phyloP scores from a whole-genome alignment of 2,888 invertebrate species.

The Cryptocephalus primarius region DNA sequence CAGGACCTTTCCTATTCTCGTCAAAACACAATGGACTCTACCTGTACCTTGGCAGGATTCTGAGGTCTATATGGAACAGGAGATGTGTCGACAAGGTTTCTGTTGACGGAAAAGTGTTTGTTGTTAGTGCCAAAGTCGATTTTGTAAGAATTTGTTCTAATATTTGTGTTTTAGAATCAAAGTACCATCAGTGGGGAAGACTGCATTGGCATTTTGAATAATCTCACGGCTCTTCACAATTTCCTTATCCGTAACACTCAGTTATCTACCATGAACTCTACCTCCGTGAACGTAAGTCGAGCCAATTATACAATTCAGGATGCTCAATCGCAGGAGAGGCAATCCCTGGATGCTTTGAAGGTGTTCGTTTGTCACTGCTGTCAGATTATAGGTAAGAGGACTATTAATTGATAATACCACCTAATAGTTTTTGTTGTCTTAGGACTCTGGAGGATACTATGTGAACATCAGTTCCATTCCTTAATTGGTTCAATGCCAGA shows the following conservation, averaged over 20 bases:
- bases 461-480: constrained; percentile 83
- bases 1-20: constrained; percentile 40
- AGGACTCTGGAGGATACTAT: constrained; percentile 78
- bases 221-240: constrained; percentile 60
- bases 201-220: constrained; percentile 60
- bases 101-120: constrained; percentile 43
- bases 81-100: constrained; percentile 55
- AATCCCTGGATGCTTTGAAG: constrained; percentile 66
- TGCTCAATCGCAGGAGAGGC: constrained; percentile 55
- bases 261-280: constrained; percentile 22
- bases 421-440: not conserved
- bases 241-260: constrained; percentile 65
- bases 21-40: constrained; percentile 91
- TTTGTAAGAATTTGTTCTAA: too few relatives aligned
- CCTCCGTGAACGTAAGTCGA: constrained; percentile 16
- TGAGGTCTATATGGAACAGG: constrained; percentile 81
- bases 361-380: constrained; percentile 56
- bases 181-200: constrained; percentile 60
- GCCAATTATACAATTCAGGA: constrained; percentile 32
- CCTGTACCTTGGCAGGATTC: constrained; percentile 76
- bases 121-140: constrained; percentile 37
- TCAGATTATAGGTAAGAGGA: constrained; percentile 65
- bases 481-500: constrained; percentile 59
- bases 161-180: constrained; percentile 41
- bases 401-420: not conserved